These are phyloP conservation scores for Marasmarcha lunaedactyla DNA, from an alignment of 2,888 invertebrate genomes.

Conservation along the genomic window DNA sequence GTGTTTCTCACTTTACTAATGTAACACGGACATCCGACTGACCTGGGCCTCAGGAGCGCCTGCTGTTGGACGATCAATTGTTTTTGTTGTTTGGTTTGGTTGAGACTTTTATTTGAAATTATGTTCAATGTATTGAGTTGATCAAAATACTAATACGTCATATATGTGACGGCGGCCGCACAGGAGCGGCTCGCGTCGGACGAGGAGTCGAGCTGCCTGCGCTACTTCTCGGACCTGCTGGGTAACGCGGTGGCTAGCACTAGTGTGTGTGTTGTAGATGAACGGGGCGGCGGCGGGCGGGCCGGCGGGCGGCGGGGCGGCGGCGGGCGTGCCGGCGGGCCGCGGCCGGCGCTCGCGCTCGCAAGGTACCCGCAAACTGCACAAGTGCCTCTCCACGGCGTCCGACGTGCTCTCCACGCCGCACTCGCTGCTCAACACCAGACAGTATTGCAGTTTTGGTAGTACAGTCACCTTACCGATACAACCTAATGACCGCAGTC, in stretches of 20 bases:
- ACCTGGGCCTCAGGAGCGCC: too few relatives aligned
- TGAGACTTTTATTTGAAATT: too few relatives aligned
- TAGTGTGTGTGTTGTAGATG: constrained; percentile 33
- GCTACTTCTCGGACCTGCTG: constrained; percentile 71
- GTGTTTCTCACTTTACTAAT: too few relatives aligned
- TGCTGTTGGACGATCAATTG: too few relatives aligned
- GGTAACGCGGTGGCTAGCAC: constrained; percentile 12
- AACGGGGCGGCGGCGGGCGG: constrained; percentile 26
- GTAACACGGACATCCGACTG: too few relatives aligned
- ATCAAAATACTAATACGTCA: too few relatives aligned
- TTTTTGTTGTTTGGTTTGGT: too few relatives aligned
- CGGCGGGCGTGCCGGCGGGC: constrained; percentile 26
- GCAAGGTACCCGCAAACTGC: constrained; percentile 95
- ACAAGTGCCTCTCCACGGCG: constrained; percentile 91
- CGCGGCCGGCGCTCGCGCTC: constrained; percentile 86
- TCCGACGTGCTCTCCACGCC: constrained; percentile 80
- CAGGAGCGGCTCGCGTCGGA: constrained; percentile 61
- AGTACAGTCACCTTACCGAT: constrained; percentile 80
- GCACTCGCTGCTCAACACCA: constrained; percentile 82
- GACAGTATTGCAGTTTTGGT: constrained; percentile 96
- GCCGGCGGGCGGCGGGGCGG: constrained; percentile 14
- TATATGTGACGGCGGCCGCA: constrained; percentile 11
- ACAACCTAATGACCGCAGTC: constrained; percentile 42
- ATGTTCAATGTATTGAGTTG: too few relatives aligned
- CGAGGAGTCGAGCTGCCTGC: constrained; percentile 76